Evolutionary conservation across 1,140 invertebrate genomes (phyloP).

Genomic region (Muscidifurax raptorellus): DNA sequence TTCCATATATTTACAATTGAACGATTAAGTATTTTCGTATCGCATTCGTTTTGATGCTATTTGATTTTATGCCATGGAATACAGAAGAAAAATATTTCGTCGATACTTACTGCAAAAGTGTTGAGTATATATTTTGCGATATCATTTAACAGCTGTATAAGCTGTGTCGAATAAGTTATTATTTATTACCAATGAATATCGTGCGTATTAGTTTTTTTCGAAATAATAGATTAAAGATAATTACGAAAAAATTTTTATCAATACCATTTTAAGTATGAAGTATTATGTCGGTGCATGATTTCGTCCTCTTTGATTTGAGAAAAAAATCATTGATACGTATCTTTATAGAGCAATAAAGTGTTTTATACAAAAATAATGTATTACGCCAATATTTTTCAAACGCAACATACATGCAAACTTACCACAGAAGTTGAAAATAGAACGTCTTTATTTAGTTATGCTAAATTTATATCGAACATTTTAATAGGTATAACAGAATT

Average conservation of each 20-base stretch:
- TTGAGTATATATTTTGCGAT: no score
- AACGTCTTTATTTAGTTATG: neutral
- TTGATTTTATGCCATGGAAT: no score
- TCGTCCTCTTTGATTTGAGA: neutral
- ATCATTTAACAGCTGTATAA: no score
- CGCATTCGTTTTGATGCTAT: neutral
- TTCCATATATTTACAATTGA: neutral
- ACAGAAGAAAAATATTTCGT: no score
- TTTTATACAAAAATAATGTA: neutral
- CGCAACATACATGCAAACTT: no score
- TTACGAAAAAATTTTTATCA: neutral
- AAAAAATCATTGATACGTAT: neutral
- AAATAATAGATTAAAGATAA: no score
- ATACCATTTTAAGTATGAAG: neutral
- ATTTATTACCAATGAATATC: neutral
- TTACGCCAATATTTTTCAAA: no score
- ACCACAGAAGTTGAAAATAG: neutral
- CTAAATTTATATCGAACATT: no score
- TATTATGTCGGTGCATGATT: constrained; percentile 17
- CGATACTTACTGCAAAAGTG: no score
- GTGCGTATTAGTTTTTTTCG: no score
- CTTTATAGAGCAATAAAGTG: constrained; percentile 10
- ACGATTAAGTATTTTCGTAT: neutral
- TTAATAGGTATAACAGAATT: no score
- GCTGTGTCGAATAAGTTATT: constrained; percentile 17